A percentile compares a stretch with the other conserved stretches of the same genome.
Conservation (phyloP, 92 coral and sea anemone genomes). For the Siderastrea siderea region DNA sequence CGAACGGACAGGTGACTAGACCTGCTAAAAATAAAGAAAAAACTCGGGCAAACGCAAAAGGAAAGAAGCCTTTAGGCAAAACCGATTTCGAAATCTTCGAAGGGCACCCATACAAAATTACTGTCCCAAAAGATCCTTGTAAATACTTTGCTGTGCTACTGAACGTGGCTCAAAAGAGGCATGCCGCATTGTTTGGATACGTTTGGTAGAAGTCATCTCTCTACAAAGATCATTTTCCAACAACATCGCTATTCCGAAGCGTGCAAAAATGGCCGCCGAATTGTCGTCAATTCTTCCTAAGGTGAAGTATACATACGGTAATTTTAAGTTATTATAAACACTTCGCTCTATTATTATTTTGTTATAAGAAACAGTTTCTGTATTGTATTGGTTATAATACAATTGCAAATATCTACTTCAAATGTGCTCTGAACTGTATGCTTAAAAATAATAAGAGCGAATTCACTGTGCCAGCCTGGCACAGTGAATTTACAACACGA, state of each 20-base stretch:
- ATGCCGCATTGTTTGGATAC: too few species aligned
- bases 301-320: background rate
- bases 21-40: conserved; percentile 6
- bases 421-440: background rate
- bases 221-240: too few species aligned
- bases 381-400: background rate
- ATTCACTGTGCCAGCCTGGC: background rate
- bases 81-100: background rate
- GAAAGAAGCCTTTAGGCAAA: background rate
- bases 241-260: background rate
- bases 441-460: too few species aligned
- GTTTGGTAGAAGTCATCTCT: too few species aligned
- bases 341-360: background rate
- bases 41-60: background rate
- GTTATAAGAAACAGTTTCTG: background rate
- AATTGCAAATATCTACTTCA: background rate
- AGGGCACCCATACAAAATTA: background rate
- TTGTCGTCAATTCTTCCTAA: background rate
- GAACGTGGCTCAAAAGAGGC: background rate
- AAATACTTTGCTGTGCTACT: background rate
- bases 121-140: background rate
- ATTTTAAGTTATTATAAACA: background rate
- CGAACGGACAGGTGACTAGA: conserved; percentile 27
- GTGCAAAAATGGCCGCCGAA: background rate
- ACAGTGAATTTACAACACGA: background rate